These are phyloP conservation scores for Hemicrepidius hirtus DNA, from an alignment of 2,888 invertebrate species.

Conservation along the genomic window DNA sequence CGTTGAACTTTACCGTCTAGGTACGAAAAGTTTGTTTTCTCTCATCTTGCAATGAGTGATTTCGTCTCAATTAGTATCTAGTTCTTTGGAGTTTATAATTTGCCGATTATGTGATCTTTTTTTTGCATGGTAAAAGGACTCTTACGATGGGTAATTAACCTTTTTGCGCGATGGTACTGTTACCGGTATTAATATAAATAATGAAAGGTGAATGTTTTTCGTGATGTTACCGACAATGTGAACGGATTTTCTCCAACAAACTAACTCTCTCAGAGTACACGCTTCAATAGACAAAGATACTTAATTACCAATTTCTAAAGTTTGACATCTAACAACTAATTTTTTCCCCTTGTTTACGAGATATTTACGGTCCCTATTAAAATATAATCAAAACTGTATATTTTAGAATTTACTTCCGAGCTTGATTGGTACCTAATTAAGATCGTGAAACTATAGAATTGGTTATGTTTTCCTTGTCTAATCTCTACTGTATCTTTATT, in stretches of 20 bases:
- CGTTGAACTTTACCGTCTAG: constrained; percentile 5
- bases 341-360: too few species aligned
- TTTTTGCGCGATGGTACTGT: constrained; percentile 34
- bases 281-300: constrained; percentile 22
- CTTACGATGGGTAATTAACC: constrained; percentile 33
- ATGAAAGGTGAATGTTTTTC: constrained; percentile 37
- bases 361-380: too few species aligned
- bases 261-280: constrained; percentile 7
- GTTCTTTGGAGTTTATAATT: constrained; percentile 29
- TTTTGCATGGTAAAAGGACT: constrained; percentile 13
- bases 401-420: too few species aligned
- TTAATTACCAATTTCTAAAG: constrained; percentile 12
- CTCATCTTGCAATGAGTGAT: constrained; percentile 15
- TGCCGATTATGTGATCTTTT: constrained; percentile 8
- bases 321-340: background rate
- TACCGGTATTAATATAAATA: constrained; percentile 31
- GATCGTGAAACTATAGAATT: too few species aligned
- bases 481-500: too few species aligned
- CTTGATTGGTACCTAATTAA: too few species aligned
- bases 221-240: constrained; percentile 31
- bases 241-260: constrained; percentile 16
- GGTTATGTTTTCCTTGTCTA: too few species aligned
- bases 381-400: too few species aligned
- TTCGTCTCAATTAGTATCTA: constrained; percentile 25
- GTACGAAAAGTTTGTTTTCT: background rate